Evolutionary conservation across 2,888 invertebrate genomes (phyloP), one percentile per base, ranked within the genome.

Genomic region (Dasysyrphus albostriatus): DNA sequence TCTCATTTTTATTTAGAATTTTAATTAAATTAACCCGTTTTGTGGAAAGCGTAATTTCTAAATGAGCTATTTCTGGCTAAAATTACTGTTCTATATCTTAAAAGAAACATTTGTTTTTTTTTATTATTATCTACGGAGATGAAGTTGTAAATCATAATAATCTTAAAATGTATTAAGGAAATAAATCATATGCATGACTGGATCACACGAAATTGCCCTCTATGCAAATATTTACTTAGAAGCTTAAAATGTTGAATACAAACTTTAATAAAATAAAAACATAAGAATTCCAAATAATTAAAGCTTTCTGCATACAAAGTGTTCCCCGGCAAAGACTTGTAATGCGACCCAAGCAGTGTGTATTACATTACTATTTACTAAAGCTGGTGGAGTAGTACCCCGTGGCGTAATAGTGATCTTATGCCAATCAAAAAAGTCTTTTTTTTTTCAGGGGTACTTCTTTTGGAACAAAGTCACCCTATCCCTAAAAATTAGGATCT

Each of bases 91-190:
- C 8, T 29, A 51, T 29, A 51, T 12, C 12, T 51, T 51, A 1
- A 12, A 24, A 12, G 51, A 49, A 19, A 49, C 19, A 49, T 49
- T 9, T n/a, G 7, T 54, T 16, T 29, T 8, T 14, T 0, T 6
- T 29, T 0, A 54, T 29, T 14, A 14, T 54, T 54, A 54, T n/a
- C 54, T 54, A 9, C 19, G 12, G 42, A 19, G 54, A 51, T 67
- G 19, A 44, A 29, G 67, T 59, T 73, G 14, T 83, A 78, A 78
- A 78, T 83, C 47, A 78, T 37, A 51, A 59, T 39, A 39, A 59
- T 59, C 59, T 39, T 7, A 19, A 39, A 5, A 37, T 16, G 58
- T 12, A 51, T 24, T 24, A 24, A 24, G 12, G 12, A 2, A 29
- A 29, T 29, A 29, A 29, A 54, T 29, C 19, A 29, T 8, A 3